Evolutionary conservation across 2,113 vertebrate genomes (phyloP).

Genomic region (Tychaedon coryphoeus): DNA sequence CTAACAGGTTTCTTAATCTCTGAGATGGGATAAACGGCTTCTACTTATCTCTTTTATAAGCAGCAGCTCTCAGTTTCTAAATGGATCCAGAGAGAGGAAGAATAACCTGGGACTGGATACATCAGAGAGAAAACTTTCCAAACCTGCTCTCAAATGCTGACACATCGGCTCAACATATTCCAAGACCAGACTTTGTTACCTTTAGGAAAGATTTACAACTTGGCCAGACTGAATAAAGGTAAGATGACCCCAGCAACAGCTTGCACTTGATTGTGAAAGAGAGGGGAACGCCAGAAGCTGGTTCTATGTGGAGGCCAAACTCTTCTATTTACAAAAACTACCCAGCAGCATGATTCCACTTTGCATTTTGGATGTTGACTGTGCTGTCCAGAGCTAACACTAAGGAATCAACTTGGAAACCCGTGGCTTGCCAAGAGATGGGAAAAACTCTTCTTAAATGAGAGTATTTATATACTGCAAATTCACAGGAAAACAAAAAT

Average conservation of each 20-base stretch:
- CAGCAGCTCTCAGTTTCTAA: background rate
- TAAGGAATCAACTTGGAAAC: background rate
- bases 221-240: background rate
- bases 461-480: background rate
- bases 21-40: background rate
- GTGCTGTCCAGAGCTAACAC: background rate
- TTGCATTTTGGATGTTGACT: background rate
- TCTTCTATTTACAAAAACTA: background rate
- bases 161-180: background rate
- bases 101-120: background rate
- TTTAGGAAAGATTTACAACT: background rate
- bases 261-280: background rate
- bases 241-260: background rate
- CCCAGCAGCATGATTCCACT: background rate
- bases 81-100: background rate
- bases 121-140: background rate
- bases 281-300: background rate
- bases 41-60: background rate
- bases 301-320: background rate
- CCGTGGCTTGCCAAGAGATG: background rate
- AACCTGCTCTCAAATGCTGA: background rate
- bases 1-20: background rate
- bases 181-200: background rate
- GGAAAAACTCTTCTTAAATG: background rate
- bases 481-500: background rate